Percentiles rank a stretch among this genome's conserved stretches.
Evolutionary conservation across 2,888 invertebrate species (phyloP).

Genomic region (Drosophila fungiperda): DNA sequence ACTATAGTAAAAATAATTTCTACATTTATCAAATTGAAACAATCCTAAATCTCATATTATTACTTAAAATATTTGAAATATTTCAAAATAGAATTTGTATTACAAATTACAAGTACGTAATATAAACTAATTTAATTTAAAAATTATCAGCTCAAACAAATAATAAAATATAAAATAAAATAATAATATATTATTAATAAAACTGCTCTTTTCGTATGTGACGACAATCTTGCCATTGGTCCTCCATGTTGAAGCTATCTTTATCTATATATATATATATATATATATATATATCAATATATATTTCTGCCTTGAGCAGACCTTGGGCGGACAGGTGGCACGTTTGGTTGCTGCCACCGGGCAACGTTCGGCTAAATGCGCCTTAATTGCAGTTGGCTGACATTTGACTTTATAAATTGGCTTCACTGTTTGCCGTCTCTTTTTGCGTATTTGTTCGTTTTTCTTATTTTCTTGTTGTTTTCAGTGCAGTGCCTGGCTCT

Average conservation of each 20-base stretch:
- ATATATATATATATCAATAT: no score
- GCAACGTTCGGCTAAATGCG: constrained; percentile 51
- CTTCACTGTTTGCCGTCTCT: constrained; percentile 42
- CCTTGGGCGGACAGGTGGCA: neutral
- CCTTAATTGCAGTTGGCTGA: constrained; percentile 79
- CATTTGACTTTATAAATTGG: constrained; percentile 79
- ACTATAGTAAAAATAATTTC: neutral
- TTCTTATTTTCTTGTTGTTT: constrained; percentile 11
- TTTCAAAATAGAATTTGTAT: neutral
- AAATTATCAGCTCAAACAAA: neutral
- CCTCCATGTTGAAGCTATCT: no score
- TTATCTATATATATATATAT: no score
- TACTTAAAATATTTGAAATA: neutral
- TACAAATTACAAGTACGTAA: neutral
- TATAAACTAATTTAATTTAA: neutral
- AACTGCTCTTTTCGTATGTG: neutral
- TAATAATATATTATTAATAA: neutral
- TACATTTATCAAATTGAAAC: neutral
- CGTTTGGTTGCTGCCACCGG: constrained; percentile 1
- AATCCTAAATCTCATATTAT: neutral
- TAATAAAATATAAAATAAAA: no score
- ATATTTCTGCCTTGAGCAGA: neutral
- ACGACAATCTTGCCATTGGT: neutral
- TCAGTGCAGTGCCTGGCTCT: constrained; percentile 48
- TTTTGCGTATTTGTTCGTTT: constrained; percentile 16